Base-by-base conservation (phyloP, 2,797 vertebrate genomes). In the Sebastes hopkinsi region DNA sequence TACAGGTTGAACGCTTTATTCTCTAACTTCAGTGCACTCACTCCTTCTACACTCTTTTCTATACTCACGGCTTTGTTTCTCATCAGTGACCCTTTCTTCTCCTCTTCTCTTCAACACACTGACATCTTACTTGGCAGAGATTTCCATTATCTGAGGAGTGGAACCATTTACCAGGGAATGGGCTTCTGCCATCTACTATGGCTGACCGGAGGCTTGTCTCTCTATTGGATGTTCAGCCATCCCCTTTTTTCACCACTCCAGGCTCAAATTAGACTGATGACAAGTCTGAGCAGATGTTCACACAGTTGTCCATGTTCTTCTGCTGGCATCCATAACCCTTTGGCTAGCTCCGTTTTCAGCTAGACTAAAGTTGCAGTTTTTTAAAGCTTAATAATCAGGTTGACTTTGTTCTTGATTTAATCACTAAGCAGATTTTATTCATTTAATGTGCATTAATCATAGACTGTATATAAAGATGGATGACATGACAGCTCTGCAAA, bases 131-230 rank as follows among this genome's bases (percentile, higher is more conserved):
- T 88, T 77, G 87, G 80, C 80, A 85, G 84, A 88, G 81, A 89
- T 91, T 94, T 91, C 79, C 55, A 92, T 94, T 94, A 92, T 87
- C 84, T 69, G 65, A 89, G 84, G 80, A 93, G 90, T 81, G 81
- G 81, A 91, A 74, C 79, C 81, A 59, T 93, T 93, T 93, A 87
- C 79, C 79, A 85, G 69, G 72, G 90, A 88, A 84, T 85, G 80
- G 79, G 81, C 87, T 83, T 74, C 66, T 86, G 77, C 65, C 59
- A 80, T 84, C 84, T 11, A 56, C 70, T 66, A 86, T 74, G 80
- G 72, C 75, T 81, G 74, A 78, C 78, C 82, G 75, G 65, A 90
- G 86, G 62, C 80, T 77, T 64, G 52, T 85, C 84, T 87, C 84
- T 86, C 71, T 77, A n/a, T 80, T 85, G 75, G 79, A 80, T 82